phyloP scores from a whole-genome alignment of 2,888 invertebrate genomes.

The Coremacera marginata region DNA sequence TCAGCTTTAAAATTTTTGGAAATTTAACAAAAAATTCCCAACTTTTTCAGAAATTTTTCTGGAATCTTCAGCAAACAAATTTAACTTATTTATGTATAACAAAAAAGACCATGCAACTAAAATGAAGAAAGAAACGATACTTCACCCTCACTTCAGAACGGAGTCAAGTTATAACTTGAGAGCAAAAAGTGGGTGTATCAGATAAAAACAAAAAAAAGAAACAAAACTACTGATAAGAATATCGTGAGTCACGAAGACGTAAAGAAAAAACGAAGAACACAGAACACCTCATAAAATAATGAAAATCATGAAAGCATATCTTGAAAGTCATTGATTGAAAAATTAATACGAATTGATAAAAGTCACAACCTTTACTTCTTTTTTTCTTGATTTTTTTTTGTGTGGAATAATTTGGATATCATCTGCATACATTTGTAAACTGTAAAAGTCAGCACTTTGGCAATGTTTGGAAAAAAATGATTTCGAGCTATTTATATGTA shows the following conservation, averaged over 20 bases:
- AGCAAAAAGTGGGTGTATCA: conserved; percentile 1
- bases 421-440: too few species aligned
- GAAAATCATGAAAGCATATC: not conserved
- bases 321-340: not conserved
- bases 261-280: not conserved
- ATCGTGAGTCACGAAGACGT: conserved; percentile 2
- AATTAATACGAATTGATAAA: not conserved
- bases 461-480: too few species aligned
- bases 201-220: not conserved
- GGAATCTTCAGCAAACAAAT: too few species aligned
- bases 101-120: not conserved
- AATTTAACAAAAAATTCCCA: not conserved
- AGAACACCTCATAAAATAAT: conserved; percentile 2
- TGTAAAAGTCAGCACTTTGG: too few species aligned
- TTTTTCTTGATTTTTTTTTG: not conserved
- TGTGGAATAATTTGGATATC: too few species aligned
- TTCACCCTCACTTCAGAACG: not conserved
- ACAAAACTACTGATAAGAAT: conserved; percentile 9
- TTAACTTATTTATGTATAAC: too few species aligned
- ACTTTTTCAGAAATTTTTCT: too few species aligned
- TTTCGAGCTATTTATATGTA: not conserved
- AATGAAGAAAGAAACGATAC: not conserved
- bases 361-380: not conserved
- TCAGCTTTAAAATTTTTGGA: not conserved
- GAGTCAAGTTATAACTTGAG: not conserved